Percentiles rank a stretch among this genome's conserved stretches.
phyloP scores from a whole-genome alignment of 2,113 vertebrate species.

The Diadophis punctatus region DNA sequence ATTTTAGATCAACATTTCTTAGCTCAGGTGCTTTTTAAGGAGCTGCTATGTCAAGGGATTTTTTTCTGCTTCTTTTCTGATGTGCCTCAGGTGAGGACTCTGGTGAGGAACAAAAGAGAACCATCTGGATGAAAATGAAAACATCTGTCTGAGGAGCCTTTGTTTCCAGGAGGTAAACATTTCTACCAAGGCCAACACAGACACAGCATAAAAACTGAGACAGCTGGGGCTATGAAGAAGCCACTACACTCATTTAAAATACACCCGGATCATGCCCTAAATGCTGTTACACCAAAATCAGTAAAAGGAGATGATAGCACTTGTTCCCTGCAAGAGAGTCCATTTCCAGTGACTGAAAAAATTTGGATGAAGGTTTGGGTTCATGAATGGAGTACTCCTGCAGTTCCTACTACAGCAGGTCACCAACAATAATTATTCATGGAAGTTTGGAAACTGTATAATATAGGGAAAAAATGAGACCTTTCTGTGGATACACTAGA shows the following conservation, averaged over 20 bases:
- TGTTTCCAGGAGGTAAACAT: neutral
- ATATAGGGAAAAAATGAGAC: neutral
- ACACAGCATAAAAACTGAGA: neutral
- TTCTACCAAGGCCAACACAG: neutral
- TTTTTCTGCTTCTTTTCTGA: neutral
- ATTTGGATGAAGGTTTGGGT: neutral
- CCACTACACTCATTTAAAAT: neutral
- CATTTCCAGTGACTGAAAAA: neutral
- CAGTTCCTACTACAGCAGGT: neutral
- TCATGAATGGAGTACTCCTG: neutral
- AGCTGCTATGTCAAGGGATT: neutral
- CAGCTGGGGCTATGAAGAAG: neutral
- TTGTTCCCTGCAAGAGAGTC: neutral
- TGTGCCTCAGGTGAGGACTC: neutral
- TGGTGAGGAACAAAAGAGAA: neutral
- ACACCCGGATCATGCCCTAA: neutral
- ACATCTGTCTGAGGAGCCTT: neutral
- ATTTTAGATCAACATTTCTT: neutral
- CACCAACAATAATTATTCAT: neutral
- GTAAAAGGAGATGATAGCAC: neutral
- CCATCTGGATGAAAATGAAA: neutral
- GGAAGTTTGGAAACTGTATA: neutral
- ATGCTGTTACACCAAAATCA: neutral
- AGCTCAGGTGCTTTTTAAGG: neutral
- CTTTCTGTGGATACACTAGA: neutral